These are phyloP conservation scores for Corapipo altera DNA, from an alignment of 2,113 vertebrate genomes.

Conservation along the genomic window DNA sequence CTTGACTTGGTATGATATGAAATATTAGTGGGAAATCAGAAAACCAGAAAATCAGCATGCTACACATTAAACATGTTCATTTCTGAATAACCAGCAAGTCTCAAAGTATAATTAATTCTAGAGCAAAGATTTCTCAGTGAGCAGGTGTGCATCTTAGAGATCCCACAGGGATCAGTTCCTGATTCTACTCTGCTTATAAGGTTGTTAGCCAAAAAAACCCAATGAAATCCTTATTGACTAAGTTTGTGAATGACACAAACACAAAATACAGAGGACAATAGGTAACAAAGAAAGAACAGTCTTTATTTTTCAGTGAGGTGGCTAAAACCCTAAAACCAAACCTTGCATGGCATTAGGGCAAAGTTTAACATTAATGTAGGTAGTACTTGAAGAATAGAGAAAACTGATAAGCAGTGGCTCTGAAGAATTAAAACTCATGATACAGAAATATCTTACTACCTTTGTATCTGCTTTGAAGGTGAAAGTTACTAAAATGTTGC, in stretches of 20 bases:
- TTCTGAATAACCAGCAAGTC: not conserved
- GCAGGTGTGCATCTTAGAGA: not conserved
- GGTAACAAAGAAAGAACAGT: not conserved
- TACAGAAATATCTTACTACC: not conserved
- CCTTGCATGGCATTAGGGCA: rapidly evolving
- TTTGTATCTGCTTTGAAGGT: not conserved
- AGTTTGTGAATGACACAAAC: not conserved
- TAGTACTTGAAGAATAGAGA: not conserved
- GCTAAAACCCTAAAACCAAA: not conserved
- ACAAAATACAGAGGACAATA: not conserved
- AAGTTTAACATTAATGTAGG: not conserved
- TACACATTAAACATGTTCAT: not conserved
- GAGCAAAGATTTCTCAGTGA: not conserved
- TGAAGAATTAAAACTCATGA: not conserved
- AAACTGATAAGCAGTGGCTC: not conserved
- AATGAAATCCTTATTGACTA: not conserved
- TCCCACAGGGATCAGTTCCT: not conserved
- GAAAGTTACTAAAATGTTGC: not conserved
- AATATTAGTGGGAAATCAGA: not conserved
- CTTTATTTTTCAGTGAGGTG: not conserved
- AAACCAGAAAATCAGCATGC: not conserved
- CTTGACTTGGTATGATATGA: not conserved
- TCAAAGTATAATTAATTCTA: not conserved
- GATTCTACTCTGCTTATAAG: not conserved
- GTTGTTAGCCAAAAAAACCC: not conserved